These are phyloP conservation scores for Mactromeris polynyma DNA, from an alignment of 2,888 invertebrate species.

Conservation along the genomic window DNA sequence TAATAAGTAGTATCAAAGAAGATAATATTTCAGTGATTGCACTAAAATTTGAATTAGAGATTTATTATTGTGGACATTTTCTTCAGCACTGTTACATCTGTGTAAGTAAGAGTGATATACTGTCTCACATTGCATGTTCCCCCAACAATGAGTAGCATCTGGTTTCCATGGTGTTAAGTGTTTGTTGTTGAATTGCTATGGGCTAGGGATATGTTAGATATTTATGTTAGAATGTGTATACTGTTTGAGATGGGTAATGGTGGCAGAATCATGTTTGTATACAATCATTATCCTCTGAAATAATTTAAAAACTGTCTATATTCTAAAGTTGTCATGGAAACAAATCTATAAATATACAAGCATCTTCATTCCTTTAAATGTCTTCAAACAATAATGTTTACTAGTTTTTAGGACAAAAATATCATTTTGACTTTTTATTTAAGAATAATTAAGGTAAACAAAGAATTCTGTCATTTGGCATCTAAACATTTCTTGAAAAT, in stretches of 20 bases:
- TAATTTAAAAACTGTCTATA: neutral
- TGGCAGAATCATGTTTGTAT: neutral
- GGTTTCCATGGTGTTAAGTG: neutral
- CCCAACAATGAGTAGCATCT: constrained; percentile 3
- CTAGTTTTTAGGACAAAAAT: neutral
- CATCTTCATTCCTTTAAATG: too few relatives aligned
- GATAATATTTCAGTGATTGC: too few relatives aligned
- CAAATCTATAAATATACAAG: neutral
- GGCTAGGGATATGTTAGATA: constrained; percentile 1
- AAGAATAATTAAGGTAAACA: neutral
- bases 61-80: neutral
- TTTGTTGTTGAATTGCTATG: neutral
- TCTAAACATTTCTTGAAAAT: neutral
- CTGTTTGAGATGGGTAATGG: neutral
- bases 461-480: neutral
- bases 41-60: neutral
- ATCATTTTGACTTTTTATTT: too few relatives aligned
- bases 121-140: constrained; percentile 10
- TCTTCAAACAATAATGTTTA: neutral
- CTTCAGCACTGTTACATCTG: constrained; percentile 32
- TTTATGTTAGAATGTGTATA: neutral
- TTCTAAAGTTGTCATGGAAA: neutral
- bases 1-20: too few relatives aligned
- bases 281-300: neutral
- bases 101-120: constrained; percentile 46